phyloP scores from a whole-genome alignment of 2,113 vertebrate species.

The Sturnira hondurensis region DNA sequence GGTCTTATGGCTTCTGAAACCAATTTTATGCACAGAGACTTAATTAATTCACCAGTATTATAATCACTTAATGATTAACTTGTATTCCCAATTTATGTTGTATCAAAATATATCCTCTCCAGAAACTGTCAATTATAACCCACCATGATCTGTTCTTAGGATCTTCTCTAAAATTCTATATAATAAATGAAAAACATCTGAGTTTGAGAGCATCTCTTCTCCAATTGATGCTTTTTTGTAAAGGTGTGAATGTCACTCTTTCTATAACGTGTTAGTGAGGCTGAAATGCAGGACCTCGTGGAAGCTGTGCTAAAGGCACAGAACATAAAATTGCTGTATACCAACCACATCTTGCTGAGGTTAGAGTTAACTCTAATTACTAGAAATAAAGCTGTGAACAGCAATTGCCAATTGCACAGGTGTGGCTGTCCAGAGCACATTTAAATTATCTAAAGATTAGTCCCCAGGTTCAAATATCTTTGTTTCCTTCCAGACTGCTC shows the following conservation, averaged over 20 bases:
- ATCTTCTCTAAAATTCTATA: not conserved
- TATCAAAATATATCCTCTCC: constrained; percentile 28
- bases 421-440: not conserved
- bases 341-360: constrained; percentile 32
- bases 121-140: constrained; percentile 35
- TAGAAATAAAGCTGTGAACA: constrained; percentile 18
- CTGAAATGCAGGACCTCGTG: constrained; percentile 28
- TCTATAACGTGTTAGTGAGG: not conserved
- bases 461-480: not conserved
- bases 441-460: constrained; percentile 40
- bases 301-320: constrained; percentile 44
- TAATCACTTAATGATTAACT: not conserved
- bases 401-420: not conserved
- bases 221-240: constrained; percentile 13
- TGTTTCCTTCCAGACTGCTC: not conserved
- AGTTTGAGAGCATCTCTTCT: not conserved
- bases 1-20: not conserved
- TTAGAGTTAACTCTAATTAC: constrained; percentile 59
- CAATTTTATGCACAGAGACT: not conserved
- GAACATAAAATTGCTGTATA: constrained; percentile 17
- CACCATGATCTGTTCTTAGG: not conserved
- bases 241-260: not conserved
- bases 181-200: constrained; percentile 20
- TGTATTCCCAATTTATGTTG: not conserved
- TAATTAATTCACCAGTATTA: constrained; percentile 34